phyloP scores from a whole-genome alignment of 2,888 invertebrate species.

The Trissonchulus latispiculum region DNA sequence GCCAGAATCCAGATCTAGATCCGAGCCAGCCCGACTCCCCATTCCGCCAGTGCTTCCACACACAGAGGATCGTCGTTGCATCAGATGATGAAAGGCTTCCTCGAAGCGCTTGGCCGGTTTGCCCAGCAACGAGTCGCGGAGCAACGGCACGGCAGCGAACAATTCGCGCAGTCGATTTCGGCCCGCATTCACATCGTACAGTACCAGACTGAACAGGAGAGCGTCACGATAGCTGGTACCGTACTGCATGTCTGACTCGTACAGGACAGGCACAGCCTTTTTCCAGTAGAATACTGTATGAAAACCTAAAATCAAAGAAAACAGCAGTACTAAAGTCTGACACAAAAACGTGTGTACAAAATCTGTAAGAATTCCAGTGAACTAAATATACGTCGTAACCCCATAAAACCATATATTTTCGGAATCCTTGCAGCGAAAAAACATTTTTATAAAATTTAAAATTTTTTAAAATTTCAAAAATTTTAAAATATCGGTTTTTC shows the following conservation, averaged over 20 bases:
- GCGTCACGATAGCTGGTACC: constrained; percentile 40
- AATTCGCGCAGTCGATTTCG: constrained; percentile 39
- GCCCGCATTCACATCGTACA: constrained; percentile 42
- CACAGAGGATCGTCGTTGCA: background rate
- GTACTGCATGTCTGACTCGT: constrained; percentile 38
- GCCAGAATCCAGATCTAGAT: background rate
- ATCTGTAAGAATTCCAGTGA: too few relatives aligned
- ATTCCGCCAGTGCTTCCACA: background rate
- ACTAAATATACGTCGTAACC: too few relatives aligned
- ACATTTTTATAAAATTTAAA: too few relatives aligned
- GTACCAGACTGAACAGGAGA: constrained; percentile 37
- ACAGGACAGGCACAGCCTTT: constrained; percentile 35
- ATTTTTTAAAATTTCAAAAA: too few relatives aligned
- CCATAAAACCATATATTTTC: too few relatives aligned
- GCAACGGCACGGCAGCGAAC: constrained; percentile 42
- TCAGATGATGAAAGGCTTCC: constrained; percentile 32
- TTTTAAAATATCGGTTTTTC: too few relatives aligned
- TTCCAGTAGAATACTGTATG: constrained; percentile 34
- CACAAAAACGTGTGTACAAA: too few relatives aligned
- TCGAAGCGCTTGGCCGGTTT: constrained; percentile 40
- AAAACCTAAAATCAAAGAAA: constrained; percentile 21
- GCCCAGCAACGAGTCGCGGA: constrained; percentile 38
- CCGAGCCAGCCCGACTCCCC: background rate
- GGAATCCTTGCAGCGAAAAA: too few relatives aligned
- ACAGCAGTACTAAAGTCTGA: too few relatives aligned